A percentile compares a stretch with the other conserved stretches of the same genome.
These are phyloP conservation scores for Mythimna vitellina DNA, from an alignment of 2,888 invertebrate genomes.

Conservation along the genomic window DNA sequence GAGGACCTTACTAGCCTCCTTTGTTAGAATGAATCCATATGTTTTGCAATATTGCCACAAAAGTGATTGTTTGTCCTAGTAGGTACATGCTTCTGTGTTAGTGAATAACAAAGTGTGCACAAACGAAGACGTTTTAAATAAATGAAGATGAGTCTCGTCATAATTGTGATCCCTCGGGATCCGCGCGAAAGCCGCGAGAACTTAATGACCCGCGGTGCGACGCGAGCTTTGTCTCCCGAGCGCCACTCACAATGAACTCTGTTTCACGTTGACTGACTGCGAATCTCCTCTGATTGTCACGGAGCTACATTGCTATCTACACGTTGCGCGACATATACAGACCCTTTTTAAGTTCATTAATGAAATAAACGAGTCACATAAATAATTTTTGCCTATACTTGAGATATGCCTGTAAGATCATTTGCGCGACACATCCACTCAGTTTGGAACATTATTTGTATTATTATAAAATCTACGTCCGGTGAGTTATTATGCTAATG, in stretches of 20 bases:
- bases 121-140: conserved; percentile 54
- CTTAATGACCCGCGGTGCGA: conserved; percentile 33
- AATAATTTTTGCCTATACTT: neutral
- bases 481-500: conserved; percentile 72
- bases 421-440: neutral
- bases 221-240: neutral
- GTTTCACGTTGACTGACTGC: neutral
- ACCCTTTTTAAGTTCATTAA: too few relatives aligned
- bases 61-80: neutral
- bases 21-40: too few relatives aligned
- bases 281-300: neutral
- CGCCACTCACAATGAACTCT: neutral
- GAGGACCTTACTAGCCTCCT: too few relatives aligned
- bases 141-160: conserved; percentile 55
- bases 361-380: neutral
- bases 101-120: conserved; percentile 1
- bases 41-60: neutral
- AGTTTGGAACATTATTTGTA: conserved; percentile 27
- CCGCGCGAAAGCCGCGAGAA: conserved; percentile 33
- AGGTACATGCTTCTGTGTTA: neutral
- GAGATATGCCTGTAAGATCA: neutral
- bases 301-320: neutral
- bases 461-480: conserved; percentile 64
- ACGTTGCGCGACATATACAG: neutral
- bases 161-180: conserved; percentile 55